These are phyloP conservation scores for Drymonia ruficornis DNA, from an alignment of 2,888 invertebrate genomes.

Conservation along the genomic window DNA sequence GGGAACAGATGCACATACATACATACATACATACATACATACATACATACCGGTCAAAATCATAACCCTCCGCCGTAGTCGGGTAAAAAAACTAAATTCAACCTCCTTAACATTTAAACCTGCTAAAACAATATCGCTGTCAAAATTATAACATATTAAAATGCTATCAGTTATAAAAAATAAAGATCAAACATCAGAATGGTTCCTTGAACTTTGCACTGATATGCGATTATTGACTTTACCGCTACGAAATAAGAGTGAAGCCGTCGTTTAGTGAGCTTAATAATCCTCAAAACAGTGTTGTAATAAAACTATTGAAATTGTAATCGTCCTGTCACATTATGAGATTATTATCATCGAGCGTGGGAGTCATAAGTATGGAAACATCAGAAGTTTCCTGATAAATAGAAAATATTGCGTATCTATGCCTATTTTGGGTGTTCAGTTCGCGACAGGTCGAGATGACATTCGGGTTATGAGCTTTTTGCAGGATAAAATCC, in stretches of 20 bases:
- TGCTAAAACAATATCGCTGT: not conserved
- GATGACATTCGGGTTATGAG: too few relatives aligned
- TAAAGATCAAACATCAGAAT: constrained; percentile 20
- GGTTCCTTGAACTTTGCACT: constrained; percentile 28
- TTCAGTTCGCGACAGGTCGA: too few relatives aligned
- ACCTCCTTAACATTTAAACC: not conserved
- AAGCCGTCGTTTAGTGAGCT: not conserved
- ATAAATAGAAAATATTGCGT: too few relatives aligned
- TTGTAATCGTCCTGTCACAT: constrained; percentile 11
- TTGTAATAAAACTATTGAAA: constrained; percentile 15
- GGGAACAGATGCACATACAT: too few relatives aligned
- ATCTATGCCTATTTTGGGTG: too few relatives aligned
- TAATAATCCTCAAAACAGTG: constrained; percentile 1
- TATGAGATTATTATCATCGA: not conserved
- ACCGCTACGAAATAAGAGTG: not conserved
- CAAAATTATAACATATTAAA: constrained; percentile 17
- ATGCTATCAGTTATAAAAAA: constrained; percentile 20
- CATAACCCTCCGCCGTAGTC: too few relatives aligned
- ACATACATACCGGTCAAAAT: too few relatives aligned
- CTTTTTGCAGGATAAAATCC: too few relatives aligned
- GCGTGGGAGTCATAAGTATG: not conserved
- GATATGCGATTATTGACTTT: constrained; percentile 8
- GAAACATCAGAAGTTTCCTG: too few relatives aligned
- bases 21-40: too few relatives aligned
- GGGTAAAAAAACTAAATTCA: too few relatives aligned